A percentile compares a stretch with the other conserved stretches of the same genome.
Evolutionary conservation across 1,140 invertebrate genomes (phyloP).

Genomic region (Ptiloglossa arizonensis): DNA sequence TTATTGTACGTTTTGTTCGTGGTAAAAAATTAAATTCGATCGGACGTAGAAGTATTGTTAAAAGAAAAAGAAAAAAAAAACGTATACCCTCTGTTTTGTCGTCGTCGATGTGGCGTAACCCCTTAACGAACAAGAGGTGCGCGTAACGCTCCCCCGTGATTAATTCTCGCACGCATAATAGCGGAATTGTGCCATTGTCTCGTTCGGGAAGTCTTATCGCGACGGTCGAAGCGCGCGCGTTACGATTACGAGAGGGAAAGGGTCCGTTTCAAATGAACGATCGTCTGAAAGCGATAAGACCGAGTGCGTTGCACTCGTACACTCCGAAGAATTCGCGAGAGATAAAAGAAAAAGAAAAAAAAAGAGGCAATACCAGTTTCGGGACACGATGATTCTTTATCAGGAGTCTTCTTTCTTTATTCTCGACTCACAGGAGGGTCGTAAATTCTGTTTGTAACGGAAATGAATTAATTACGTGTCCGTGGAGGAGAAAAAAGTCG

Average conservation of each 20-base stretch:
- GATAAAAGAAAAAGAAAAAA: background rate
- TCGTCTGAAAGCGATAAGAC: background rate
- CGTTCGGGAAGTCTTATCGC: conserved; percentile 15
- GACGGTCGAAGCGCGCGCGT: background rate
- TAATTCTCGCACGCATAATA: conserved; percentile 34
- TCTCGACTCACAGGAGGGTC: background rate
- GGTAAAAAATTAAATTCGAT: no score
- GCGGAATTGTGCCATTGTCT: conserved; percentile 50
- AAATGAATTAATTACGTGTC: background rate
- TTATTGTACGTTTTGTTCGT: no score
- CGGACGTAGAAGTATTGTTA: no score
- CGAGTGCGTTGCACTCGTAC: background rate
- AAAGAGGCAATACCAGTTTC: conserved; percentile 5
- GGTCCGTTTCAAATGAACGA: background rate
- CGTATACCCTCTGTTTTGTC: no score
- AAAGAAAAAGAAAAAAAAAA: no score
- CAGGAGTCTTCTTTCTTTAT: background rate
- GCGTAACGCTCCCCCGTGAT: conserved; percentile 40
- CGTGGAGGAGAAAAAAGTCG: background rate
- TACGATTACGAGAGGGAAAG: conserved; percentile 28
- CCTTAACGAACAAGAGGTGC: conserved; percentile 19
- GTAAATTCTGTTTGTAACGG: background rate
- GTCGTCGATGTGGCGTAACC: background rate
- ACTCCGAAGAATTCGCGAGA: background rate
- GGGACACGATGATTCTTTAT: conserved; percentile 7